Evolutionary conservation across 2,797 vertebrate genomes (phyloP).

Genomic region (Hipposideros larvatus): DNA sequence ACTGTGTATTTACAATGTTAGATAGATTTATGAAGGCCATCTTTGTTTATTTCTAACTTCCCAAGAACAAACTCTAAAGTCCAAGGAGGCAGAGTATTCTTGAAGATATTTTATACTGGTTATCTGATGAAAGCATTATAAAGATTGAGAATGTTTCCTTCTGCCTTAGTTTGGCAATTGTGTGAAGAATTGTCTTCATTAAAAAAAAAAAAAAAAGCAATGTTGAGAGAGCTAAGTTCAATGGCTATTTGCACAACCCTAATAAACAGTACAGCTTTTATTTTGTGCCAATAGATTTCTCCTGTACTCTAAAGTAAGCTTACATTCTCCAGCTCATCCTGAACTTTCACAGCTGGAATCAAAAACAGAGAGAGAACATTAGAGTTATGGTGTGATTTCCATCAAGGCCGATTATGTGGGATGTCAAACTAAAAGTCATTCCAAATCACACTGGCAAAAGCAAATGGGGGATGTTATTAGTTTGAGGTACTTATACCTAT

Average conservation of each 20-base stretch:
- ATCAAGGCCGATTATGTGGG: neutral
- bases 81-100: constrained; percentile 80
- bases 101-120: constrained; percentile 80
- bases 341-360: constrained; percentile 81
- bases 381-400: constrained; percentile 73
- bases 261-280: constrained; percentile 83
- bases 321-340: constrained; percentile 80
- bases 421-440: neutral
- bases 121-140: constrained; percentile 84
- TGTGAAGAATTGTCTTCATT: constrained; percentile 78
- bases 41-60: constrained; percentile 82
- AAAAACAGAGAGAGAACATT: constrained; percentile 73
- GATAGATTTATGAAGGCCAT: constrained; percentile 78
- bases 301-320: constrained; percentile 78
- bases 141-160: constrained; percentile 78
- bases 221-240: constrained; percentile 76
- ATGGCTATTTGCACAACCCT: constrained; percentile 75
- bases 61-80: constrained; percentile 78
- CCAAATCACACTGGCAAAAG: neutral
- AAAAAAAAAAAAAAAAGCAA: constrained; percentile 50
- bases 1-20: constrained; percentile 75
- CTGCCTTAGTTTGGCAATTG: constrained; percentile 83
- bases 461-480: neutral
- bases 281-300: constrained; percentile 80
- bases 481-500: neutral